Conservation (phyloP, 2,888 invertebrate species). For the Apodemia zela region DNA sequence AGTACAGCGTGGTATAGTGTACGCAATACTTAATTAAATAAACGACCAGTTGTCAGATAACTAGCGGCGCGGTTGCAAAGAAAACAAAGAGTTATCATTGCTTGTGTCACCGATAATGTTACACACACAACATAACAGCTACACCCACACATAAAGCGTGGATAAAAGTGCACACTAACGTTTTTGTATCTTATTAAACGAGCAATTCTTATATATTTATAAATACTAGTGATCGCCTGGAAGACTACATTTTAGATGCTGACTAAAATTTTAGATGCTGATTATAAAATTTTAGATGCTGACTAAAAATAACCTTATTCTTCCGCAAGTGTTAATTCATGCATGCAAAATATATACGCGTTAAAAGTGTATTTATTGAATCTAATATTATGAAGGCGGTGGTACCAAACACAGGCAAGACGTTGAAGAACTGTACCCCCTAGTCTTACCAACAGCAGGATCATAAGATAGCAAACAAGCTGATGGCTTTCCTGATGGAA, state of each 20-base stretch:
- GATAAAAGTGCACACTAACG: background rate
- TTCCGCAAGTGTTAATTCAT: constrained; percentile 44
- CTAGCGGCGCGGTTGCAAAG: constrained; percentile 49
- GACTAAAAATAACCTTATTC: background rate
- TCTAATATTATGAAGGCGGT: constrained; percentile 55
- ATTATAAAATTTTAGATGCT: background rate
- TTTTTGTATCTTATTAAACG: background rate
- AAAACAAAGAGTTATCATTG: constrained; percentile 63
- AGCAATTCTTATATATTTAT: background rate
- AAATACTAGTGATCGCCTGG: too few species aligned
- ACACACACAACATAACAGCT: constrained; percentile 6
- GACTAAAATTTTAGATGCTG: too few species aligned
- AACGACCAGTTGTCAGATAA: constrained; percentile 56
- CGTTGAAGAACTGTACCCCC: constrained; percentile 35
- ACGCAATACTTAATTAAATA: constrained; percentile 46
- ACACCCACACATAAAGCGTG: background rate
- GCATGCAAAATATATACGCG: constrained; percentile 40
- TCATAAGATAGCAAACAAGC: too few species aligned
- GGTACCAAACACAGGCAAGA: constrained; percentile 10
- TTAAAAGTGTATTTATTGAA: constrained; percentile 56
- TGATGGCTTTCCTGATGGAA: too few species aligned
- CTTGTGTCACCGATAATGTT: constrained; percentile 33
- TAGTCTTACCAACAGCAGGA: too few species aligned
- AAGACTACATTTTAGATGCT: too few species aligned
- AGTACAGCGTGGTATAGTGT: background rate